Conservation (phyloP, 2,113 vertebrate species). For the Poeciliopsis retropinna region DNA sequence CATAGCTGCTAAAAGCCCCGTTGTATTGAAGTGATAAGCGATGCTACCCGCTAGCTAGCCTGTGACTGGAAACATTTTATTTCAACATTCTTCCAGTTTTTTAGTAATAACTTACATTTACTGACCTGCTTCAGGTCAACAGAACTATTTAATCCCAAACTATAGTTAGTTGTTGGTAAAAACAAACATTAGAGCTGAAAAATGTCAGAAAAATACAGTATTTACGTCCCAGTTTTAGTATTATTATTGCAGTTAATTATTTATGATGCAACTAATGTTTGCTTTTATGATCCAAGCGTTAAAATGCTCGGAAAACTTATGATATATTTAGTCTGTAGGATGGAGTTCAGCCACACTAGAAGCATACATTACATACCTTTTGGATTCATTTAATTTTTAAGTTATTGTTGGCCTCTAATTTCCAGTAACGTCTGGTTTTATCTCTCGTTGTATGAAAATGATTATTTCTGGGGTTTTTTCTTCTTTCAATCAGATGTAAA, state of each 20-base stretch:
- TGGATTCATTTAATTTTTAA: too few species aligned
- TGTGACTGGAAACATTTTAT: conserved; percentile 19
- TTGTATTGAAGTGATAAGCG: conserved; percentile 31
- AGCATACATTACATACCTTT: too few species aligned
- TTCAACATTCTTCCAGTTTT: neutral
- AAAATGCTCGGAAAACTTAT: neutral
- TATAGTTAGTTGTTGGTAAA: neutral
- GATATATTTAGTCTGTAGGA: neutral
- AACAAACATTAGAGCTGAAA: neutral
- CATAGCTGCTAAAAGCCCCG: neutral
- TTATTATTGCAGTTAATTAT: too few species aligned
- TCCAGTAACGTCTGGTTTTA: too few species aligned
- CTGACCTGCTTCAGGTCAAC: neutral
- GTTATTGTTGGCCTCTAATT: too few species aligned
- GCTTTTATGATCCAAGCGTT: neutral
- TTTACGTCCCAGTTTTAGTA: neutral
- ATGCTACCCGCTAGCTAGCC: conserved; percentile 42
- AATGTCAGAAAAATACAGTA: neutral
- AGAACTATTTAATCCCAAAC: neutral
- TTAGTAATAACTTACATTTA: neutral
- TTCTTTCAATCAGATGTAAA: too few species aligned
- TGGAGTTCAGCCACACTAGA: neutral
- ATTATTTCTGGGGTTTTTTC: too few species aligned
- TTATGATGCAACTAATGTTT: neutral
- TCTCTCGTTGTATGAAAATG: too few species aligned